These are phyloP conservation scores for Drosophila suzukii DNA, from an alignment of 1,140 invertebrate species.

Conservation along the genomic window DNA sequence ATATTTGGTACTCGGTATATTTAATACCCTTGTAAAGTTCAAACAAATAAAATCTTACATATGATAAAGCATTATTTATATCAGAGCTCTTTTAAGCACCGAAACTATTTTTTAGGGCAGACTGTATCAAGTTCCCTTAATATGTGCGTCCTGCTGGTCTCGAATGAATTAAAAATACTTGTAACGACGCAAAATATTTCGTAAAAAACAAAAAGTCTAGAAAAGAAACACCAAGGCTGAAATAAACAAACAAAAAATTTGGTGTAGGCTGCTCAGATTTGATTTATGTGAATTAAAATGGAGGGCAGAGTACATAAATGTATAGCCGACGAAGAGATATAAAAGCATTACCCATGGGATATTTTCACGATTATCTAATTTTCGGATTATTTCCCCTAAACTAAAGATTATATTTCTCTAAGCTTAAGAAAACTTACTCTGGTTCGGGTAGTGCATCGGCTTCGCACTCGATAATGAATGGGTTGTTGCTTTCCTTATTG, in stretches of 20 bases:
- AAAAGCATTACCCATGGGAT: background rate
- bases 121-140: slow-evolving; percentile 27
- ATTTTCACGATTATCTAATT: background rate
- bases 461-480: slow-evolving; percentile 97
- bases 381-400: background rate
- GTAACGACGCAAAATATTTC: slow-evolving; percentile 33
- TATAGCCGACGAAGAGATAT: background rate
- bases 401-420: background rate
- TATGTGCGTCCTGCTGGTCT: slow-evolving; percentile 24
- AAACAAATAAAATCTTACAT: background rate
- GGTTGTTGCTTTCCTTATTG: slow-evolving; percentile 94
- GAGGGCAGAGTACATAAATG: slow-evolving; percentile 8
- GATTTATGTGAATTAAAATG: slow-evolving; percentile 59
- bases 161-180: slow-evolving; percentile 32
- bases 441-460: slow-evolving; percentile 96
- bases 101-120: background rate
- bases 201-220: slow-evolving; percentile 21
- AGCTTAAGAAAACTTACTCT: slow-evolving; percentile 87
- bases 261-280: slow-evolving; percentile 54
- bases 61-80: too few species aligned
- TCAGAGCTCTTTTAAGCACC: background rate
- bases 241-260: slow-evolving; percentile 35
- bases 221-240: slow-evolving; percentile 27
- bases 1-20: background rate
- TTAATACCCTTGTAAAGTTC: slow-evolving; percentile 2